Conservation (phyloP, 2,888 invertebrate species). For the Caenorhabditis macrosperma region DNA sequence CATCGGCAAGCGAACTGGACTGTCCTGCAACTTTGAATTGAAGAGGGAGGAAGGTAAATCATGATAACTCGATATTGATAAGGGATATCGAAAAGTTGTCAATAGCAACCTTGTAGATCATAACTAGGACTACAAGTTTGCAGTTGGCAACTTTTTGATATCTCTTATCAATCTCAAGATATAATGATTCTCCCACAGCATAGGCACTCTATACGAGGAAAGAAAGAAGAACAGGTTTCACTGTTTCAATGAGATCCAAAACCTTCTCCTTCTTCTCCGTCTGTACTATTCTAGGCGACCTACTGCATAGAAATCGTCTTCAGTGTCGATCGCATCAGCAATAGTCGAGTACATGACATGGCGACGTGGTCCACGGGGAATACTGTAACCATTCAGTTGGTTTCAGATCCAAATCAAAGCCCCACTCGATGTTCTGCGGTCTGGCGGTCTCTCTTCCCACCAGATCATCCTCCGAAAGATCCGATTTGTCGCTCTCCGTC, state of each 20-base stretch:
- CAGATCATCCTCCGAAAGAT: conserved; percentile 54
- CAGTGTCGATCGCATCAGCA: conserved; percentile 70
- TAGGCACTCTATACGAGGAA: no score
- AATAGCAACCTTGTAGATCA: no score
- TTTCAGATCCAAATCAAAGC: no score
- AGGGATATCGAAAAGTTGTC: no score
- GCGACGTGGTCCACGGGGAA: conserved; percentile 52
- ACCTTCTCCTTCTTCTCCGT: no score
- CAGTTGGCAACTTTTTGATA: no score
- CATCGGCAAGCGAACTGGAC: conserved; percentile 44
- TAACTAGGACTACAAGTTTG: no score
- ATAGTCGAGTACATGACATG: conserved; percentile 72
- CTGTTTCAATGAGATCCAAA: neutral
- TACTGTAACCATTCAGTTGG: neutral
- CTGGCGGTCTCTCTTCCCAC: conserved; percentile 13
- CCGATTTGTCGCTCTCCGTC: conserved; percentile 50
- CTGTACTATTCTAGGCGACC: neutral
- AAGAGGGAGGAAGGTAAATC: no score
- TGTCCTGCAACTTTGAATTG: conserved; percentile 43
- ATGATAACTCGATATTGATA: no score
- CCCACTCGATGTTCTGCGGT: conserved; percentile 19
- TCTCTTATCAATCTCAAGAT: no score
- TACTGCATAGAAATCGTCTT: conserved; percentile 47
- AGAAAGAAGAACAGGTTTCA: no score
- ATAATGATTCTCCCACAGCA: no score